A percentile compares a stretch with the other conserved stretches of the same genome.
phyloP scores from a whole-genome alignment of 2,113 vertebrate genomes.

The Rhadina sibilatrix region DNA sequence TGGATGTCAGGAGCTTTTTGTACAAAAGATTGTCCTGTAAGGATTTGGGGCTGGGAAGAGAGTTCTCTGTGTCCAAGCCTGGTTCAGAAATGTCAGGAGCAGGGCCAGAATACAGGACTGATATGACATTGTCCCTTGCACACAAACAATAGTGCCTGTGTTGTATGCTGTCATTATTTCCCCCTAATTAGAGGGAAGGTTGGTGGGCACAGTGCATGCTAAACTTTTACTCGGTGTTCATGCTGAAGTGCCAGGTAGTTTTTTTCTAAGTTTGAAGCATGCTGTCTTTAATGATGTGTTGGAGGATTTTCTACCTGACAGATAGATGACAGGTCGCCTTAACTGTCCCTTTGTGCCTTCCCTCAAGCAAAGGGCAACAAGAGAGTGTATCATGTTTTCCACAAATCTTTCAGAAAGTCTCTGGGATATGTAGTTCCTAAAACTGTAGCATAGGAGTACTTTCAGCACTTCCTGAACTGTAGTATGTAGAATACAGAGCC shows the following conservation, averaged over 20 bases:
- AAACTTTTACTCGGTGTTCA: not conserved
- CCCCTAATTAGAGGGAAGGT: not conserved
- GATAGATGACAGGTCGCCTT: not conserved
- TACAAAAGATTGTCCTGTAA: constrained; percentile 18
- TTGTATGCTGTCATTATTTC: not conserved
- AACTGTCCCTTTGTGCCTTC: not conserved
- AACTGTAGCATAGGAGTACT: not conserved
- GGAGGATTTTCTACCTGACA: not conserved
- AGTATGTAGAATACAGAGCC: not conserved
- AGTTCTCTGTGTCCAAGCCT: not conserved
- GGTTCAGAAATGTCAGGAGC: not conserved
- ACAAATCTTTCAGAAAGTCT: not conserved
- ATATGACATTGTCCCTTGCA: not conserved
- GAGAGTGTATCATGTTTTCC: not conserved
- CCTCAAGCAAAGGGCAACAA: not conserved
- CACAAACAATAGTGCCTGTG: not conserved
- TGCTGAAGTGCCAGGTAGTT: not conserved
- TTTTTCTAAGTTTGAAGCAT: not conserved
- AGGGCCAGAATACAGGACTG: not conserved
- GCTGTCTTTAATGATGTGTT: accelerated
- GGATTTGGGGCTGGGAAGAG: constrained; percentile 19
- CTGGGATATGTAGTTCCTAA: not conserved
- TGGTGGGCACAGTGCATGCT: not conserved
- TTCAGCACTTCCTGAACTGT: not conserved
- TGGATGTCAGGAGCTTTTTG: constrained; percentile 7